Evolutionary conservation across 2,888 invertebrate species (phyloP), one percentile per base, ranked within the genome.

Genomic region (Sarcophaga variegata): DNA sequence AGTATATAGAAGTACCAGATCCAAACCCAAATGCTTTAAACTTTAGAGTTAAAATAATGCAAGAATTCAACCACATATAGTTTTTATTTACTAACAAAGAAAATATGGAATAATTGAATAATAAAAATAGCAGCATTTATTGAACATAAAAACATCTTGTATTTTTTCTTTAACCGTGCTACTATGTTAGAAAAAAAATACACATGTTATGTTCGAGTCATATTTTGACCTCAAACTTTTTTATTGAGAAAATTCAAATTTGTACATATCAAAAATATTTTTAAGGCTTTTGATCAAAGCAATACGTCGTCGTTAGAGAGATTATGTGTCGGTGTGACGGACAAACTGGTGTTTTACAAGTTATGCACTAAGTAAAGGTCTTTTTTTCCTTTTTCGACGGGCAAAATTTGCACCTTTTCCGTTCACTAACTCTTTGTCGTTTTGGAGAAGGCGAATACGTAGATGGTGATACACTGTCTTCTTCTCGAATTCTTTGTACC

Each of bases 281-380:
- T 27, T 27, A 27, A 27, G 27, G 27, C 27, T 27, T 27, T 4
- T 27, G 27, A 27, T 27, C 27, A 27, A 27, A 27, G 5, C 4
- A 27, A 27, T 27, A 25, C 25, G 25, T 25, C 25, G 25, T 25
- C 25, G 25, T 25, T 25, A 25, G 25, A 25, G 25, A 3, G 25
- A 25, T 25, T 25, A 4, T 25, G 25, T 66, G 66, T 66, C 66
- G 12, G 67, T n/a, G 67, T 67, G 47, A 67, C 47, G 49, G 49
- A 76, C 66, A 67, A 77, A 77, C 67, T 59, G 77, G 66, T 49
- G 67, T 78, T 59, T 69, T 78, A 59, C 78, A 78, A 78, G 78
- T 67, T 78, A 69, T 60, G 62, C 69, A 60, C 59, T 67, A 64
- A 47, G 75, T 75, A 75, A 64, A 75, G 64, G 75, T 64, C 10